These are phyloP conservation scores for Patella depressa DNA, from an alignment of 2,888 invertebrate genomes.

Conservation along the genomic window DNA sequence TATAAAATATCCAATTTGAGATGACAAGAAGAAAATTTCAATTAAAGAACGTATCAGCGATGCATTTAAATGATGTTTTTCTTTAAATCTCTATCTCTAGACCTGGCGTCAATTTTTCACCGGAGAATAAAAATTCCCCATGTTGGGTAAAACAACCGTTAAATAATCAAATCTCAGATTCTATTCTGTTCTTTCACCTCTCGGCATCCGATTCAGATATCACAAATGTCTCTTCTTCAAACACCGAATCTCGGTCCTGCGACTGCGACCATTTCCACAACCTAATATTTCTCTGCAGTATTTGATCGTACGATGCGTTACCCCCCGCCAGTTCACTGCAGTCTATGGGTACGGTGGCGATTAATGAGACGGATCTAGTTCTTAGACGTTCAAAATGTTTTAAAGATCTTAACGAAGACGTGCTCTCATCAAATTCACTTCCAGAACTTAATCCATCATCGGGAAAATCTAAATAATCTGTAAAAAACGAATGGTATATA, in stretches of 20 bases:
- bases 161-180: too few species aligned
- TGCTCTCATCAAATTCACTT: conserved; percentile 1
- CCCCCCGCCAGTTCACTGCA: not conserved
- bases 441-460: conserved; percentile 6
- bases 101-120: too few species aligned
- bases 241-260: not conserved
- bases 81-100: too few species aligned
- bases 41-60: too few species aligned
- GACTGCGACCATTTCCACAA: conserved; percentile 6
- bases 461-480: conserved; percentile 6
- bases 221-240: not conserved
- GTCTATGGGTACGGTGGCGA: not conserved
- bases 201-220: not conserved
- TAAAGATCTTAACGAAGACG: not conserved
- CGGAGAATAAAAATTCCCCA: too few species aligned
- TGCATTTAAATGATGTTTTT: too few species aligned
- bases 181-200: not conserved
- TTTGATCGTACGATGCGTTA: not conserved
- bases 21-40: too few species aligned
- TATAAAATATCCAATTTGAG: too few species aligned
- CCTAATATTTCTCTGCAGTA: not conserved
- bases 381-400: not conserved
- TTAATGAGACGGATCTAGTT: conserved; percentile 2
- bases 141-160: too few species aligned
- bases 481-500: not conserved